phyloP scores from a whole-genome alignment of 35 echinoderm and acorn worm species.

The Heliocidaris erythrogramma region DNA sequence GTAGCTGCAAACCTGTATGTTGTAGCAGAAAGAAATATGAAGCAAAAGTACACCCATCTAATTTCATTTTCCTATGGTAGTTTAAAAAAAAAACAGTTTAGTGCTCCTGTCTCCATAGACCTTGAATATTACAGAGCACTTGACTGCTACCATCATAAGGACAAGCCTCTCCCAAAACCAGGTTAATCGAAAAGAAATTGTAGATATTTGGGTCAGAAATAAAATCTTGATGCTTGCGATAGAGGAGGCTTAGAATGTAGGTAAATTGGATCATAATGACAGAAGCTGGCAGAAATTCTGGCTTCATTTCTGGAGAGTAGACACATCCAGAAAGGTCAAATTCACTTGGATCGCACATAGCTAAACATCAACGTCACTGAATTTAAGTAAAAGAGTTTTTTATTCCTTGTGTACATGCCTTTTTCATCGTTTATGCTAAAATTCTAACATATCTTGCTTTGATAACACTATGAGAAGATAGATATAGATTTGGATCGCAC shows the following conservation, averaged over 20 bases:
- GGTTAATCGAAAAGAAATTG: neutral
- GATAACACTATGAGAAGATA: no score
- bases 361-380: no score
- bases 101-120: neutral
- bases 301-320: neutral
- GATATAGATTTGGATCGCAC: no score
- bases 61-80: no score
- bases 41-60: no score
- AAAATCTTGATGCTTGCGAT: neutral
- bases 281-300: neutral
- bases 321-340: neutral
- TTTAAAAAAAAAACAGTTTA: no score
- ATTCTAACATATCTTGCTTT: no score
- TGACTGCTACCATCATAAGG: neutral
- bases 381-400: no score
- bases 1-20: no score
- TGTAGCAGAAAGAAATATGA: no score
- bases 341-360: neutral
- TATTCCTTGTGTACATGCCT: no score
- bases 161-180: neutral
- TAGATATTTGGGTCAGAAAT: conserved; percentile 5
- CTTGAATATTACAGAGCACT: neutral
- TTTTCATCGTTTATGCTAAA: no score
- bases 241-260: neutral
- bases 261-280: neutral